Conservation (phyloP, 2,113 vertebrate genomes). For the Gallinago media region DNA sequence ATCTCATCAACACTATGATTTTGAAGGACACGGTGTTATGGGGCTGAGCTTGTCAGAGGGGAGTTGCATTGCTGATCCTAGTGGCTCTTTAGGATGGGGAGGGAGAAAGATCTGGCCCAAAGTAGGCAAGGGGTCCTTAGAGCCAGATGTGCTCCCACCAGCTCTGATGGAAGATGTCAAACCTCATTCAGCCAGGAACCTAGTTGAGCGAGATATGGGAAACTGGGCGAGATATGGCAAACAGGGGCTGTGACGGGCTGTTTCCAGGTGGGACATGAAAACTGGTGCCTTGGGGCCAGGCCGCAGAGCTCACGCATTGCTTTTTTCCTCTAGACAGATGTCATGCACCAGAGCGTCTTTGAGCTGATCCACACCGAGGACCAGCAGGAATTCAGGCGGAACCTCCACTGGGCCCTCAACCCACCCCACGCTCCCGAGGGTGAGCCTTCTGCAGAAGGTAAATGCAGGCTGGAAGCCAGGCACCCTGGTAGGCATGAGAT, state of each 20-base stretch:
- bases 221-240: neutral
- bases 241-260: fast-evolving
- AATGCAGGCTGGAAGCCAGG: neutral
- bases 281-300: neutral
- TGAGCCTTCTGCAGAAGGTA: neutral
- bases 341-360: conserved; percentile 85
- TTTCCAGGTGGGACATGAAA: neutral
- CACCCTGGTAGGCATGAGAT: fast-evolving
- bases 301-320: fast-evolving
- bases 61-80: neutral
- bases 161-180: neutral
- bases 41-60: neutral
- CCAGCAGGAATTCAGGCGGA: conserved; percentile 82
- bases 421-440: neutral
- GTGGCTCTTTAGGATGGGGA: neutral
- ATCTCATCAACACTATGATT: neutral
- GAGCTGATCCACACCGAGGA: conserved; percentile 85
- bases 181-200: neutral
- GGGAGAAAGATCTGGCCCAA: neutral
- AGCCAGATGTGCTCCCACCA: neutral
- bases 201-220: neutral
- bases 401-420: conserved; percentile 83
- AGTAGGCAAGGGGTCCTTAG: neutral
- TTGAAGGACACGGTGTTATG: neutral
- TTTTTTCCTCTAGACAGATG: conserved; percentile 76